These are phyloP conservation scores for Penaeus indicus DNA, from an alignment of 1,140 invertebrate genomes.

Conservation along the genomic window DNA sequence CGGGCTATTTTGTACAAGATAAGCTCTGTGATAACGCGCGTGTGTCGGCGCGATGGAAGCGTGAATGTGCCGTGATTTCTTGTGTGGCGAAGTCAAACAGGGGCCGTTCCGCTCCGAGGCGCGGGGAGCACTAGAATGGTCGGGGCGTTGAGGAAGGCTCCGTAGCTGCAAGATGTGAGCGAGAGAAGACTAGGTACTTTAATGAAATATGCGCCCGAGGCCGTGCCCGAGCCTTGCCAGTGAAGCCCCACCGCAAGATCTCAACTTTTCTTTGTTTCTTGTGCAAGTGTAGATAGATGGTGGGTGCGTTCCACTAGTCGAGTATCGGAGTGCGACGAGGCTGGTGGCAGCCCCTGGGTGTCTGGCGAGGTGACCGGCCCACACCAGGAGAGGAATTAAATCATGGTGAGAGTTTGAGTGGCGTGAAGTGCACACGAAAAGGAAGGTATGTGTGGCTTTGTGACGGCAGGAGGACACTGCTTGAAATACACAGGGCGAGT, in stretches of 20 bases:
- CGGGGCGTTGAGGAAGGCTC: slow-evolving; percentile 41
- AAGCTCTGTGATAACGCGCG: slow-evolving; percentile 39
- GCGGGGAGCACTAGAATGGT: slow-evolving; percentile 3
- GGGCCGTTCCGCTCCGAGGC: background rate
- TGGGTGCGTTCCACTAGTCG: background rate
- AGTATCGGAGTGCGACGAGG: too few species aligned
- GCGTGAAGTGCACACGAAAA: too few species aligned
- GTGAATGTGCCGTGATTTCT: slow-evolving; percentile 46
- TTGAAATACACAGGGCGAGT: too few species aligned
- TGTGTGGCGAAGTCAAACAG: slow-evolving; percentile 17
- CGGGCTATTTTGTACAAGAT: slow-evolving; percentile 44
- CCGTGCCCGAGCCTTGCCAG: slow-evolving; percentile 53
- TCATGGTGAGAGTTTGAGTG: too few species aligned
- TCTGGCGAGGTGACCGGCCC: too few species aligned
- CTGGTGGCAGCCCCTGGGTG: too few species aligned
- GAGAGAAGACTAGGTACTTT: slow-evolving; percentile 59
- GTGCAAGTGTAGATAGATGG: slow-evolving; percentile 49
- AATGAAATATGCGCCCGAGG: slow-evolving; percentile 59
- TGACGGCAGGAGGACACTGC: too few species aligned
- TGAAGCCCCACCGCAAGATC: slow-evolving; percentile 56
- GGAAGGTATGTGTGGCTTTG: too few species aligned
- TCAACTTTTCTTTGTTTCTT: slow-evolving; percentile 62
- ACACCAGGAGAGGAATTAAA: too few species aligned
- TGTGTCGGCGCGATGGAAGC: slow-evolving; percentile 41
- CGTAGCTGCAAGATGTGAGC: slow-evolving; percentile 56